These are phyloP conservation scores for Chymomyza amoena DNA, from an alignment of 2,888 invertebrate genomes.

Conservation along the genomic window DNA sequence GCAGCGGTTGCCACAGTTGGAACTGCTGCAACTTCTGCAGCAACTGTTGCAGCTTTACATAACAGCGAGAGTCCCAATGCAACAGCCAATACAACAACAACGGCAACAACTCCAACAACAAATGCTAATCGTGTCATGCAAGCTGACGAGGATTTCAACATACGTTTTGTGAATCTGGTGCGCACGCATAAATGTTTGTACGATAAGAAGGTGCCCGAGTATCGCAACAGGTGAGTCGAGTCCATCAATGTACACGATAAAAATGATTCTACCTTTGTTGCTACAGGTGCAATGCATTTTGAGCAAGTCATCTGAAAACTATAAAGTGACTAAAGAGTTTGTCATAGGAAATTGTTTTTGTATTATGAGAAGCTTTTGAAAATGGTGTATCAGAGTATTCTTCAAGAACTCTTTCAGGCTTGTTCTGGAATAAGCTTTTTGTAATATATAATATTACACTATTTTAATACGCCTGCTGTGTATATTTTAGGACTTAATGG, in stretches of 20 bases:
- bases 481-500: too few species aligned
- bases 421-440: too few species aligned
- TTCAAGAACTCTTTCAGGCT: too few species aligned
- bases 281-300: too few species aligned
- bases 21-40: too few species aligned
- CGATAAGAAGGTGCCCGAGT: conserved; percentile 79
- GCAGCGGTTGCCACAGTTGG: background rate
- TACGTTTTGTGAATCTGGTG: conserved; percentile 80
- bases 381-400: too few species aligned
- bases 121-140: conserved; percentile 77
- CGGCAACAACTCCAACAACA: conserved; percentile 33
- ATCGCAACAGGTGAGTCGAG: conserved; percentile 75
- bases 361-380: too few species aligned
- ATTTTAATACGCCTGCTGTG: too few species aligned
- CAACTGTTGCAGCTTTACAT: conserved; percentile 17
- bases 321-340: too few species aligned
- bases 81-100: conserved; percentile 28
- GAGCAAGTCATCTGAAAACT: too few species aligned
- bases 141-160: conserved; percentile 79
- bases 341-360: too few species aligned
- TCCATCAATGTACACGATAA: background rate
- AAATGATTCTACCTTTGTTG: background rate
- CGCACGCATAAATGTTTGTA: conserved; percentile 80
- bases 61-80: conserved; percentile 32
- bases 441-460: too few species aligned